phyloP scores from a whole-genome alignment of 2,797 vertebrate species.

The Malurus leucopterus region DNA sequence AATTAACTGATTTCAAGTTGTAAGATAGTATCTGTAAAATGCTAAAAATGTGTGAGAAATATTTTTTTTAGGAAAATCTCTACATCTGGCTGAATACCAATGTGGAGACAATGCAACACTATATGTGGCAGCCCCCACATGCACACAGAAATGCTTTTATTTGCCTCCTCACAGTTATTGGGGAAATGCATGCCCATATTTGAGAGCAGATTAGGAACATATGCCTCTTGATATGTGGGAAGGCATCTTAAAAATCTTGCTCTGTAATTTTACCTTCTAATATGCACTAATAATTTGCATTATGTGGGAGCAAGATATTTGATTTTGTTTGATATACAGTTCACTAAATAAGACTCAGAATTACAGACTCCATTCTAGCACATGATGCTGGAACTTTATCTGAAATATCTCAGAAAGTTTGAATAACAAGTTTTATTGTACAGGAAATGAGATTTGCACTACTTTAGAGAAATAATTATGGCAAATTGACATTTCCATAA shows the following conservation, averaged over 20 bases:
- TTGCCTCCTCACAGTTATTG: neutral
- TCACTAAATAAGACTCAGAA: neutral
- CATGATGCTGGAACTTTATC: neutral
- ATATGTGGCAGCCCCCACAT: neutral
- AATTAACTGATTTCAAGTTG: neutral
- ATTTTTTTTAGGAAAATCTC: neutral
- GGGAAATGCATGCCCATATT: neutral
- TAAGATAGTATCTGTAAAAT: neutral
- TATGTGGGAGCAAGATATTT: neutral
- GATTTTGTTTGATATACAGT: neutral
- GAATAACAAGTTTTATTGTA: neutral
- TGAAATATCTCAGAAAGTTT: neutral
- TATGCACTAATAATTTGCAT: neutral
- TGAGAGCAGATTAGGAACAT: neutral
- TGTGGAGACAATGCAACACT: neutral
- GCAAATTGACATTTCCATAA: neutral
- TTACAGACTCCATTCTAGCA: neutral
- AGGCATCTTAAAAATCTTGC: neutral
- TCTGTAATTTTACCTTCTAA: neutral
- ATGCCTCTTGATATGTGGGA: neutral
- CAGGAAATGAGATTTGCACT: neutral
- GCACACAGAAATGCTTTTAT: neutral
- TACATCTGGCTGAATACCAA: neutral
- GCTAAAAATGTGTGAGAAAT: neutral
- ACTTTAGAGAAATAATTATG: neutral